Base-by-base conservation (phyloP, 2,113 vertebrate genomes). In the Nothocercus nigrocapillus region DNA sequence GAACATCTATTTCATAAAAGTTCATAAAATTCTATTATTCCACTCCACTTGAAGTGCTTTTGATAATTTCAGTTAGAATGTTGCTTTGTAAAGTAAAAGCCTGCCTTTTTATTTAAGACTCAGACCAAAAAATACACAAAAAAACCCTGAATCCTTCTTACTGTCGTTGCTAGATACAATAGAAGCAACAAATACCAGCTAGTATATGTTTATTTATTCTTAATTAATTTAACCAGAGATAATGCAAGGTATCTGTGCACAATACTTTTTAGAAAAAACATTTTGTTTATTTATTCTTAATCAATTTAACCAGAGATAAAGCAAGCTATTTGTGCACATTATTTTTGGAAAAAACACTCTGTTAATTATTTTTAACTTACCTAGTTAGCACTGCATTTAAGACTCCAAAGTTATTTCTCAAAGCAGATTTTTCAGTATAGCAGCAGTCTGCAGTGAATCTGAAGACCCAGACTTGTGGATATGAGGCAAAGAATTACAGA, bases 341-440 rank as follows among this genome's bases (percentile, higher is more conserved):
- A 75, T 78, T 74, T 36, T 6, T 15, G 11, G 84, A 63, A 76
- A 11, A 40, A 54, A 1, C 13, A 53, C 51, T 69, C 59, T 56
- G 7, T 47, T 49, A 38, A 67, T 53, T 62, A 62, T 7, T 6
- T 58, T 88, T 30, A 62, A 70, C 4, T 4, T 45, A 70, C 67
- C 7, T 68, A 45, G 67, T 66, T 49, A n/a, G 11, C 11, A 38
- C 32, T n/a, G 21, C 40, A 63, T 47, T 75, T 81, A 82, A 2
- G 32, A 13, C 94, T 90, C 42, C 64, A 61, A n/a, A 93, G 61
- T 20, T 88, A 28, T 40, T 69, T 20, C 81, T 17, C 51, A 73
- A 82, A 9, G 27, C 36, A 34, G 11, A 38, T 38, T 94, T 81
- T 67, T 40, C 40, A 90, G 54, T 47, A 66, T 16, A 68, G 82